A percentile compares a stretch with the other conserved stretches of the same genome.
Conservation (phyloP, 2,797 vertebrate species). For the Iguana delicatissima region DNA sequence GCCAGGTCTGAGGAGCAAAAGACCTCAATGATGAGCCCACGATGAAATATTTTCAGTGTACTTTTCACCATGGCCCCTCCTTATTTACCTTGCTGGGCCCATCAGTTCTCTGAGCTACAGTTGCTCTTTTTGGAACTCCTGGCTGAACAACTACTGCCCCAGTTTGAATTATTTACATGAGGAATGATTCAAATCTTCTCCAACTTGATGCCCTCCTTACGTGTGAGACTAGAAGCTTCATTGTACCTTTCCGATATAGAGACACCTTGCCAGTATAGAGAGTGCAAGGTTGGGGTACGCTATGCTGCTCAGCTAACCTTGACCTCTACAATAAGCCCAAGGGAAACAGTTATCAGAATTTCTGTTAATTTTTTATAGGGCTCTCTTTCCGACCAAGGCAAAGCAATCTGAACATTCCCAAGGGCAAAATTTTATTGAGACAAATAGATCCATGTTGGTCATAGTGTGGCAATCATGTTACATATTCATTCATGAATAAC, state of each 20-base stretch:
- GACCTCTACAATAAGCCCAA: not conserved
- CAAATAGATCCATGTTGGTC: not conserved
- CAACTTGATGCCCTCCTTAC: not conserved
- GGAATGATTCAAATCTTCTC: not conserved
- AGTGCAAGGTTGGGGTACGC: not conserved
- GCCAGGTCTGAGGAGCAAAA: not conserved
- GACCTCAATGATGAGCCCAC: constrained; percentile 13
- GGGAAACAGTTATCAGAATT: constrained; percentile 9
- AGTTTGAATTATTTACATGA: not conserved
- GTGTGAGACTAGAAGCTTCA: not conserved
- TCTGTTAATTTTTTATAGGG: not conserved
- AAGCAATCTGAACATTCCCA: not conserved
- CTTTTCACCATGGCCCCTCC: not conserved
- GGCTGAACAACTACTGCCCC: not conserved
- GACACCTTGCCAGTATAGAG: too few species aligned
- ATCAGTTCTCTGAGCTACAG: not conserved
- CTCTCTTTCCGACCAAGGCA: not conserved
- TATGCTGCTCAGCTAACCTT: constrained; percentile 20
- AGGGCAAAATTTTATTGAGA: not conserved
- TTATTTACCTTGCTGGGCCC: not conserved
- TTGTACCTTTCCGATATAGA: not conserved
- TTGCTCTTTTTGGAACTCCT: constrained; percentile 1
- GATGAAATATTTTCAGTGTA: not conserved
- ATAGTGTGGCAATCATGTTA: constrained; percentile 39
- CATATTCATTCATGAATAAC: constrained; percentile 12